Evolutionary conservation across 2,113 vertebrate species (phyloP), one percentile per base, ranked within the genome.

Genomic region (Rousettus leschenaultii): DNA sequence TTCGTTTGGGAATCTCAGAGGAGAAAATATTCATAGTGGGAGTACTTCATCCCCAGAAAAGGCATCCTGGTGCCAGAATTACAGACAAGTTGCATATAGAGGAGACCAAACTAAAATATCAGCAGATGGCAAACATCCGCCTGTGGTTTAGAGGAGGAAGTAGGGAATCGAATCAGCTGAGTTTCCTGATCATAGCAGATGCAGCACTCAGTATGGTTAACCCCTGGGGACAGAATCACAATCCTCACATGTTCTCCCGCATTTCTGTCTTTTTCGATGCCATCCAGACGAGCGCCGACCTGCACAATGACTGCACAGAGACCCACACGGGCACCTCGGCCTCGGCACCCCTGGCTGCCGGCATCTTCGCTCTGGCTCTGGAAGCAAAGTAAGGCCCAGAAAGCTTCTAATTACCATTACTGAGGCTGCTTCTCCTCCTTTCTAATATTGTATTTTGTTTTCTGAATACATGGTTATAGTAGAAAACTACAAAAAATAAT

Each of bases 291-390:
- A 99, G 99, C 1, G 99, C 99, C 1, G 99, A 99, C 97, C 98
- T 99, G 95, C 99, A 99, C 97, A 99, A 99, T 0, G 99, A 99
- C 96, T 99, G 99, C 96, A 99, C 99, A 6, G 99, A 99, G 98
- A 99, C 99, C 63, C 99, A 99, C 97, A 99, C 99, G 0, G 99
- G 99, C 30, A 99, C 99, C 1, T 99, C 99, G 4, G 99, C 99
- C 6, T 99, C 99, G 0, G 99, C 99, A 18, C 99, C 99, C 0
- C 97, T 99, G 98, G 99, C 99, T 89, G 99, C 99, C 75, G 99
- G 99, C 82, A 99, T 99, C 98, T 99, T 99, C 95, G 99, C 99
- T 57, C 98, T 99, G n/a, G 99, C 99, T 0, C 98, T 99, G 87
- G 99, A 99, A 98, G 99, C 99, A 97, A 99, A 99, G 99, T 99